Evolutionary conservation across 2,113 vertebrate genomes (phyloP).

Genomic region (Pardalotus punctatus): DNA sequence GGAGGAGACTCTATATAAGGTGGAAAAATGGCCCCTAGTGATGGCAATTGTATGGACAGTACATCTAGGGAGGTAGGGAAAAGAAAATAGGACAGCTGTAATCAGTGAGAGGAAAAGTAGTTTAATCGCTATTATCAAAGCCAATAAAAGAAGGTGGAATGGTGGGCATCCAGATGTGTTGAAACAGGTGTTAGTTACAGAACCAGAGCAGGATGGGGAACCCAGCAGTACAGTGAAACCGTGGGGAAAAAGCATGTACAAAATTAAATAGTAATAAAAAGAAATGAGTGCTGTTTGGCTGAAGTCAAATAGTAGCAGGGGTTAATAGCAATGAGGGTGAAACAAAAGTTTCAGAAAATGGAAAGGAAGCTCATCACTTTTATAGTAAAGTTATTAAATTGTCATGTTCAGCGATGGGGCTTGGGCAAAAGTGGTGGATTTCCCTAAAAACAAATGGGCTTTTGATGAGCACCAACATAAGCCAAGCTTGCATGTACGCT

Average conservation of each 20-base stretch:
- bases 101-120: not conserved
- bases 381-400: not conserved
- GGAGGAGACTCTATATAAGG: not conserved
- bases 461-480: not conserved
- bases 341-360: not conserved
- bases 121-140: not conserved
- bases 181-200: not conserved
- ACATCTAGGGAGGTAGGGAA: not conserved
- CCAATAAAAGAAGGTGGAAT: not conserved
- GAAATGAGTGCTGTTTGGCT: not conserved
- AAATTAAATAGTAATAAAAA: not conserved
- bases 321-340: not conserved
- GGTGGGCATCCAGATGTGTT: not conserved
- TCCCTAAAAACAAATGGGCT: not conserved
- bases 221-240: not conserved
- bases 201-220: not conserved
- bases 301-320: not conserved
- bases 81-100: not conserved
- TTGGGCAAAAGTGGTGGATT: rapidly evolving
- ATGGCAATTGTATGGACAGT: not conserved
- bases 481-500: not conserved
- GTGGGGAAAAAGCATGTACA: not conserved
- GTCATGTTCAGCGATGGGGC: not conserved
- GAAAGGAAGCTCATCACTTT: not conserved
- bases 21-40: not conserved